Evolutionary conservation across 2,797 vertebrate genomes (phyloP).

Genomic region (Eleutherodactylus coqui): DNA sequence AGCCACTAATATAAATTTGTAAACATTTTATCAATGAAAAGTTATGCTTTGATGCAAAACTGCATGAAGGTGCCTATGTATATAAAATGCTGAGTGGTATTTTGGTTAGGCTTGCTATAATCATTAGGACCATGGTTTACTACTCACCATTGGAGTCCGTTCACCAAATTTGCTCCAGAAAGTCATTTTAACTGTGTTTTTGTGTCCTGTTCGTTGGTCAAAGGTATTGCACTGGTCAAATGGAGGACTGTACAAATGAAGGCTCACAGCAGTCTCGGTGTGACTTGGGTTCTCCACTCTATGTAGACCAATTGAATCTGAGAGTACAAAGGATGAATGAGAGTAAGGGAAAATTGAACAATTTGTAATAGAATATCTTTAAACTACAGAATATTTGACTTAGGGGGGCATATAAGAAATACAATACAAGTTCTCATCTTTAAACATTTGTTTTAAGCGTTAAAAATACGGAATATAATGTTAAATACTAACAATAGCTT

Average conservation of each 20-base stretch:
- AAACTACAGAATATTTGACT: too few species aligned
- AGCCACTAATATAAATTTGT: too few species aligned
- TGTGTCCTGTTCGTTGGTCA: slow-evolving; percentile 96
- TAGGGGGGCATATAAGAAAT: too few species aligned
- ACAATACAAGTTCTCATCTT: too few species aligned
- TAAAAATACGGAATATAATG: too few species aligned
- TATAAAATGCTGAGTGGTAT: too few species aligned
- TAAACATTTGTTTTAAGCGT: too few species aligned
- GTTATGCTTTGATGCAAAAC: too few species aligned
- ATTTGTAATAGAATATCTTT: neutral
- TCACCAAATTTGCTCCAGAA: slow-evolving; percentile 94
- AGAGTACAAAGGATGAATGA: neutral
- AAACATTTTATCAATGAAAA: too few species aligned
- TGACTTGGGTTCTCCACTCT: slow-evolving; percentile 97
- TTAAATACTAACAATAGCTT: too few species aligned
- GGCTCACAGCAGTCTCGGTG: slow-evolving; percentile 88
- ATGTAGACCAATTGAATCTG: slow-evolving; percentile 94
- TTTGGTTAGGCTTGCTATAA: neutral
- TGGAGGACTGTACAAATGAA: slow-evolving; percentile 95
- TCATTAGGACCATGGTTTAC: neutral
- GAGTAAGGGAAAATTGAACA: neutral
- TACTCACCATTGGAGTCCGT: slow-evolving; percentile 88
- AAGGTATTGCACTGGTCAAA: slow-evolving; percentile 90
- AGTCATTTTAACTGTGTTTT: slow-evolving; percentile 90
- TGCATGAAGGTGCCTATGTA: too few species aligned